phyloP scores from a whole-genome alignment of 1,140 invertebrate species.

The Saxidomus purpurata region DNA sequence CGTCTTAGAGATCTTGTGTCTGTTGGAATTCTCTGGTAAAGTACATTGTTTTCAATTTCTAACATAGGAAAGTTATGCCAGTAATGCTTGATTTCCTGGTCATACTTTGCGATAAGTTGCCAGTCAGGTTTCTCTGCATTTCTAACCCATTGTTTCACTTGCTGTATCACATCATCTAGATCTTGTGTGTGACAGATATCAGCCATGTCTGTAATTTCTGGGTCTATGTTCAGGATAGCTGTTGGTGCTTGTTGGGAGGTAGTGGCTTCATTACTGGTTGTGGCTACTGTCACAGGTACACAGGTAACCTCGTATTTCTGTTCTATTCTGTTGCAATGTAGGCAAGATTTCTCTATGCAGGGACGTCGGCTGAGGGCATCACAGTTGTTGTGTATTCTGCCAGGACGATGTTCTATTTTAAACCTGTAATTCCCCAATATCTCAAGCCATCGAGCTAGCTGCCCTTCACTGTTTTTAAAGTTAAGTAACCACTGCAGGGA shows the following conservation, averaged over 20 bases:
- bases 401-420: constrained; percentile 59
- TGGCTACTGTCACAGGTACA: neutral
- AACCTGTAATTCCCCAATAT: constrained; percentile 64
- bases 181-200: neutral
- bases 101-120: neutral
- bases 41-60: constrained; percentile 24
- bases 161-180: neutral
- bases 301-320: neutral
- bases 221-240: neutral
- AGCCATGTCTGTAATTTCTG: neutral
- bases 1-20: neutral
- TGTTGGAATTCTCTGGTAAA: constrained; percentile 8
- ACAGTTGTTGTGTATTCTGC: constrained; percentile 63
- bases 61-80: constrained; percentile 33
- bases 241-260: too few species aligned
- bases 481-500: constrained; percentile 65
- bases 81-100: constrained; percentile 12
- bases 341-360: neutral
- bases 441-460: constrained; percentile 76
- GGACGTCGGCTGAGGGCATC: constrained; percentile 63
- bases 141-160: constrained; percentile 1
- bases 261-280: neutral
- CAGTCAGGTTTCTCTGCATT: neutral
- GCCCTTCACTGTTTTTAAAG: constrained; percentile 64
- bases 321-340: neutral